Conservation (phyloP, 2,888 invertebrate species). For the Nasonovia ribisnigri region DNA sequence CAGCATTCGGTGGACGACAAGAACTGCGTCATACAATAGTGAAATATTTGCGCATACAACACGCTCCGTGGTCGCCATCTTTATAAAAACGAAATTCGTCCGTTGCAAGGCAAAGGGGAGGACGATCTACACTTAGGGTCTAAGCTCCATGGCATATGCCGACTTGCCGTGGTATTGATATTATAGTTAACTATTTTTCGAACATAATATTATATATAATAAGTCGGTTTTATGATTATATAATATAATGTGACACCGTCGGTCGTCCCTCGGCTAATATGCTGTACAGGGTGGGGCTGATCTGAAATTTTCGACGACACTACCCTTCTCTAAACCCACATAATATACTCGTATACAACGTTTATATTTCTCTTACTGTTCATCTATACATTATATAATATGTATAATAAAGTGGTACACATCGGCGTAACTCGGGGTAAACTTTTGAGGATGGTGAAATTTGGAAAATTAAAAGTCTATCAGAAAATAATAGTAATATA, state of each 20-base stretch:
- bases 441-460: not conserved
- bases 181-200: not conserved
- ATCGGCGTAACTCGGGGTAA: not conserved
- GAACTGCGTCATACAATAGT: slow-evolving; percentile 50
- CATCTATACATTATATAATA: too few relatives aligned
- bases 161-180: not conserved
- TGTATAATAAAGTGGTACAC: not conserved
- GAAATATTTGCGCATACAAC: not conserved
- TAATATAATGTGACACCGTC: not conserved
- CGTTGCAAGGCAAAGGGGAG: not conserved
- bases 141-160: not conserved
- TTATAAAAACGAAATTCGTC: not conserved
- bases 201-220: not conserved
- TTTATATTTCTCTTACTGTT: not conserved
- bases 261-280: not conserved
- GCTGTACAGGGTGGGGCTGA: not conserved
- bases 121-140: not conserved
- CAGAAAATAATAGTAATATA: not conserved
- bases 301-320: not conserved
- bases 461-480: not conserved
- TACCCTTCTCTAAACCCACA: not conserved
- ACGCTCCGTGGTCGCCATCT: too few relatives aligned
- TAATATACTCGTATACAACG: not conserved
- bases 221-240: not conserved
- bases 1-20: slow-evolving; percentile 37